Base-by-base conservation (phyloP, 1,140 invertebrate genomes). In the Cyrtorhinus lividipennis region DNA sequence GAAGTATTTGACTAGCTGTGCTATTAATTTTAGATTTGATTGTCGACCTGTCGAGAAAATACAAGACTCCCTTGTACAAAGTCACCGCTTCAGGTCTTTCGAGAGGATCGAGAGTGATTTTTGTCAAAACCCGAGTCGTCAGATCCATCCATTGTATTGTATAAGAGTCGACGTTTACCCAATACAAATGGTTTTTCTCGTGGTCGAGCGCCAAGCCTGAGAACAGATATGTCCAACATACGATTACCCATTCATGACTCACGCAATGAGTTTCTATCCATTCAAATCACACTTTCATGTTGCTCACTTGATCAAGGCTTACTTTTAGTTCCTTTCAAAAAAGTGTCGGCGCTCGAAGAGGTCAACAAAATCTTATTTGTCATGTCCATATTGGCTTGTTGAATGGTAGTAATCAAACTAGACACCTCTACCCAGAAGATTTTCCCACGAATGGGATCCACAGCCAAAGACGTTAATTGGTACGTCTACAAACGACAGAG, bases 61-160 rank as follows among this genome's bases (percentile, higher is more conserved):
- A 80, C 23, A 84, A 67, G 46, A 70, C 67, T 59, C 77, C 75
- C 56, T 76, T 73, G 69, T 82, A 80, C 27, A 85, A 72, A 1
- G 80, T 80, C 48, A 83, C 72, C n/a, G 84, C 80, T 13, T 72
- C 71, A 1, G 82, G 74, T 20, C 59, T 68, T 68, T 56, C 68
- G 44, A 59, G 62, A 63, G 67, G 68, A 27, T 68, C 68, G 62
- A 71, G 73, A 66, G 63, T 71, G 20, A 83, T 69, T 22, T 72
- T 76, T 2, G 68, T 67, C 0, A 78, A 69, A 63, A 72, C 72
- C 23, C 74, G 73, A 0, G 69, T 75, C 1, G 69, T 68, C 1
- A 89, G 74, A 65, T 83, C 78, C 65, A 81, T 80, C 69, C 80
- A 87, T 65, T 83, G 81, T 61, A 92, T 82, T n/a, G 72, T 71